Percentiles rank a stretch among this genome's conserved stretches.
phyloP scores from a whole-genome alignment of 1,140 invertebrate genomes.

The Brachionus calyciflorus region DNA sequence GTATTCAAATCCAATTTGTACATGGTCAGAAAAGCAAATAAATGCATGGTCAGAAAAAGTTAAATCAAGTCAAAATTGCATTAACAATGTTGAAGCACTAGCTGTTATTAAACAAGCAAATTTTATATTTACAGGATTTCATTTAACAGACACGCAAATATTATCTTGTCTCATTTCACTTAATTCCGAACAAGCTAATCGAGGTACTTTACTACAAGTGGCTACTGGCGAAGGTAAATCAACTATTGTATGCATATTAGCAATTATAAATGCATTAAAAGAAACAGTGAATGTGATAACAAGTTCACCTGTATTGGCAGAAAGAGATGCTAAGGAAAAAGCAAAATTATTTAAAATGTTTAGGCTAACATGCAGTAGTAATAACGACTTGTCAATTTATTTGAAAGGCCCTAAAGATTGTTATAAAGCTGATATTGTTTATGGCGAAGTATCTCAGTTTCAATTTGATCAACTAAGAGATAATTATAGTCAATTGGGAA shows the following conservation, averaged over 20 bases:
- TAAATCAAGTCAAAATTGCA: neutral
- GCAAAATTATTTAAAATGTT: constrained; percentile 12
- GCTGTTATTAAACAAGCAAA: neutral
- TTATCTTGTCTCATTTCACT: neutral
- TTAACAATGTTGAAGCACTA: neutral
- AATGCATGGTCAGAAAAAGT: neutral
- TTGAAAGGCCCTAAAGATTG: neutral
- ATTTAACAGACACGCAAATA: neutral
- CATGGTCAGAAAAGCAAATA: neutral
- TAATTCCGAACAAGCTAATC: neutral
- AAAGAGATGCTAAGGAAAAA: neutral
- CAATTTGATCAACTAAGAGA: constrained; percentile 1
- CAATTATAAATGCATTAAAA: neutral
- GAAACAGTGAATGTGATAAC: neutral
- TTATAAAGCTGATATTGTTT: neutral
- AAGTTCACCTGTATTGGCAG: constrained; percentile 6
- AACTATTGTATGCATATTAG: constrained; percentile 27
- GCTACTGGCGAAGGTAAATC: constrained; percentile 33
- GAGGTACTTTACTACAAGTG: neutral
- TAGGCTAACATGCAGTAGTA: neutral
- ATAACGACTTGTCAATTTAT: neutral
- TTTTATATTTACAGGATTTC: neutral
- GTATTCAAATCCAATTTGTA: neutral
- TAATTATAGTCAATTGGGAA: constrained; percentile 6
- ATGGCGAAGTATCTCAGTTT: constrained; percentile 30